These are phyloP conservation scores for Subanguina moxae DNA, from an alignment of 1,140 invertebrate species.

Conservation along the genomic window DNA sequence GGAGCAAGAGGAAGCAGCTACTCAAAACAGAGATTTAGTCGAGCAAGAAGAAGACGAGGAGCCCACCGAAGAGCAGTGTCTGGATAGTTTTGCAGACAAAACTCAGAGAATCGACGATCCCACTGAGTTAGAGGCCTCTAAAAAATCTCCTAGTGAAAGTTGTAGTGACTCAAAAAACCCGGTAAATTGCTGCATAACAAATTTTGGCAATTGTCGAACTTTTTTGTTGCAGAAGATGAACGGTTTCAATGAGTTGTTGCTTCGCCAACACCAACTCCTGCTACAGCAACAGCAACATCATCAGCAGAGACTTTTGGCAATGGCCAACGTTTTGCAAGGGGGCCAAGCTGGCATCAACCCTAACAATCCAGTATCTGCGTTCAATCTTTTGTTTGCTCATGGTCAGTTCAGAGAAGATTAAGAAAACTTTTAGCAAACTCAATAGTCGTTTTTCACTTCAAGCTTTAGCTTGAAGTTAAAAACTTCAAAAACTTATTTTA, in stretches of 20 bases:
- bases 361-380: not conserved
- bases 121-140: too few relatives aligned
- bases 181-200: slow-evolving; percentile 6
- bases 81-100: too few relatives aligned
- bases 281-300: slow-evolving; percentile 26
- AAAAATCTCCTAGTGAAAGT: slow-evolving; percentile 2
- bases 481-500: not conserved
- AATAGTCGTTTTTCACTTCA: too few relatives aligned
- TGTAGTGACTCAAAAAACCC: slow-evolving; percentile 15
- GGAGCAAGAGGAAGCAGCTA: slow-evolving; percentile 14
- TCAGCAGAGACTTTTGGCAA: slow-evolving; percentile 41
- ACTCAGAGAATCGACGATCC: too few relatives aligned
- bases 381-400: slow-evolving; percentile 33
- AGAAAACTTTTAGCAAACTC: too few relatives aligned
- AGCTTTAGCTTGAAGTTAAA: slow-evolving; percentile 21
- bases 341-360: not conserved
- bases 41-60: not conserved
- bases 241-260: slow-evolving; percentile 31
- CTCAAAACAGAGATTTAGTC: too few relatives aligned
- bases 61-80: too few relatives aligned
- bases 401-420: not conserved
- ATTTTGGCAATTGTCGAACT: not conserved
- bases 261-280: slow-evolving; percentile 36
- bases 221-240: slow-evolving; percentile 9
- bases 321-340: slow-evolving; percentile 26